Base-by-base conservation (phyloP, 1,140 invertebrate species). In the Proctacanthus coquilletti region DNA sequence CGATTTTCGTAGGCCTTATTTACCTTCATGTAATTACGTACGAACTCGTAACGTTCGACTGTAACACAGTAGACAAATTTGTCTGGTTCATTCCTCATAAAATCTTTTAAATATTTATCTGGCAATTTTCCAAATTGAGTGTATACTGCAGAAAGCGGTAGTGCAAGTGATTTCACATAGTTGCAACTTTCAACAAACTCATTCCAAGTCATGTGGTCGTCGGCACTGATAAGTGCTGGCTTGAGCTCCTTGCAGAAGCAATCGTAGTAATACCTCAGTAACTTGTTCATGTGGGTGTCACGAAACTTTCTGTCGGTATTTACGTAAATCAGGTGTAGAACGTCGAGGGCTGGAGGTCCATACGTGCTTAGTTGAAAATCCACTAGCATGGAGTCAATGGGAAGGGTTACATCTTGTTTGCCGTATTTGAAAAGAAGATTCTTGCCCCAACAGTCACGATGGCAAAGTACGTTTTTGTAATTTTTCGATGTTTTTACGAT, bases 381-480 rank as follows among this genome's bases (percentile, higher is more conserved):
- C 1, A 77, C 64, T 1, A 77, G 46, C 2, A 69, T 43, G 38
- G 71, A 72, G 5, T 65, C 53, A 6, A 32, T 6, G 9, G 30
- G 17, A 32, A 13, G 9, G n/a, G n/a, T n/a, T n/a, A n/a, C n/a
- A n/a, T n/a, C n/a, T 13, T 38, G 63, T 4, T 37, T 29, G 0
- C 34, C 50, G 37, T 72, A 71, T 43, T 64, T 68, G 46, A 72
- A 76, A 42, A 76, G 55, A 0, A 76, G 44, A 45, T 77, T 77
- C 25, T 71, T 74, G 15, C 63, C 62, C 73, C 74, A 76, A 4
- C 71, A 52, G 56, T 78, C 69, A 0, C 67, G 65, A 50, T 76
- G 76, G 25, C 62, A 65, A 6, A 75, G 53, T 0, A 75, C 72
- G 41, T 72, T 75, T 2, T 49, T 43, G 39, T 57, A 53, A 5